These are phyloP conservation scores for Diarsia mendica DNA, from an alignment of 2,888 invertebrate genomes.

Conservation along the genomic window DNA sequence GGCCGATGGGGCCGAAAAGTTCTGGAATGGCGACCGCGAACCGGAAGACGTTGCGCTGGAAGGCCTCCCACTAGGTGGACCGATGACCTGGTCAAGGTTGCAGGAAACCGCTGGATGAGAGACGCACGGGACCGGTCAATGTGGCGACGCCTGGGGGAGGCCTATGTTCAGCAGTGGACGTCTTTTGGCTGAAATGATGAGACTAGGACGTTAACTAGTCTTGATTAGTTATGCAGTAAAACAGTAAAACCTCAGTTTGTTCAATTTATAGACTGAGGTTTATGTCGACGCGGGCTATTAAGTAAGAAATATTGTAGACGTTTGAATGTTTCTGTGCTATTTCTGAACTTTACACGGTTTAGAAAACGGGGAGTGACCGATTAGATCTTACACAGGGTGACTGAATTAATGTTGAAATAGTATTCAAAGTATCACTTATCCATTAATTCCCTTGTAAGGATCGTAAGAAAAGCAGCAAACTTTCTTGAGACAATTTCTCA, in stretches of 20 bases:
- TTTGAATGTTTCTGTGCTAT: conserved; percentile 26
- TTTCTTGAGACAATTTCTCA: not conserved
- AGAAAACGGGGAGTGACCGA: not conserved
- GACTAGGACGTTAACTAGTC: conserved; percentile 6
- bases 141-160: no score
- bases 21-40: no score
- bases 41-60: no score
- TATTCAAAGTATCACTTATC: conserved; percentile 1
- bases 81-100: no score
- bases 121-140: no score
- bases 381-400: not conserved
- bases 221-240: conserved; percentile 32
- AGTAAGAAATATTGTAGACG: conserved; percentile 31
- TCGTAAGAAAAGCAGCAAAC: not conserved
- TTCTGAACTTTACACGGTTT: not conserved
- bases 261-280: conserved; percentile 18
- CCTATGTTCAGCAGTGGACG: no score
- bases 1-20: no score
- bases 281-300: conserved; percentile 32
- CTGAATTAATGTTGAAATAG: not conserved
- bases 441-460: conserved; percentile 2
- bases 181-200: no score
- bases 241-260: conserved; percentile 22
- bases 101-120: no score
- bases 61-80: no score